Evolutionary conservation across 1,140 invertebrate species (phyloP).

Genomic region (Paralvinella palmiformis): DNA sequence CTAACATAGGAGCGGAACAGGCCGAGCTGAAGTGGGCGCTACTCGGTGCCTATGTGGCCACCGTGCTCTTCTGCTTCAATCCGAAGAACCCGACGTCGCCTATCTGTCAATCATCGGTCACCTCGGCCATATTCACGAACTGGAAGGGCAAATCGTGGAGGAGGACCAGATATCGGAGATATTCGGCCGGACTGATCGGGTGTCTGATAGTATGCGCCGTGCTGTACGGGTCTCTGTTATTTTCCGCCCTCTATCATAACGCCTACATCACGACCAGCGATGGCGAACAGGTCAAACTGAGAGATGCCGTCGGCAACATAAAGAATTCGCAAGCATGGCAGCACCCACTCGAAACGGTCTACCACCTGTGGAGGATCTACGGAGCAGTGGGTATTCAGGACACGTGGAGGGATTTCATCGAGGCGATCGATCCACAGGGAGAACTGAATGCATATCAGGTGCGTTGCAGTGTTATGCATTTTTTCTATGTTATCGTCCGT

Average conservation of each 20-base stretch:
- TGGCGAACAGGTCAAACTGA: constrained; percentile 73
- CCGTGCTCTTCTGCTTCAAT: constrained; percentile 63
- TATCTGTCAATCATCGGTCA: constrained; percentile 24
- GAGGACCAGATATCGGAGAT: constrained; percentile 33
- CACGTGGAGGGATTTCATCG: constrained; percentile 78
- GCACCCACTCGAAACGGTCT: constrained; percentile 66
- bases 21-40: constrained; percentile 61
- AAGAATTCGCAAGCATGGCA: constrained; percentile 77
- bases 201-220: constrained; percentile 57
- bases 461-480: constrained; percentile 16
- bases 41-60: constrained; percentile 59
- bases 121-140: constrained; percentile 28
- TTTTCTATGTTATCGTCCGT: background rate
- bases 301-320: constrained; percentile 83
- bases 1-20: constrained; percentile 78
- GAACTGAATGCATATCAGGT: constrained; percentile 86
- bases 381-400: constrained; percentile 66
- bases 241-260: constrained; percentile 81
- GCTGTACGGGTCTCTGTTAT: constrained; percentile 64
- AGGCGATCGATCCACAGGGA: constrained; percentile 76
- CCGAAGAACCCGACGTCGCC: constrained; percentile 54
- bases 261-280: constrained; percentile 77
- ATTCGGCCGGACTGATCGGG: constrained; percentile 45
- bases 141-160: constrained; percentile 33
- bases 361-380: constrained; percentile 68